Percentiles rank a stretch among this genome's conserved stretches.
phyloP scores from a whole-genome alignment of 2,797 vertebrate genomes.

The Lacerta agilis region DNA sequence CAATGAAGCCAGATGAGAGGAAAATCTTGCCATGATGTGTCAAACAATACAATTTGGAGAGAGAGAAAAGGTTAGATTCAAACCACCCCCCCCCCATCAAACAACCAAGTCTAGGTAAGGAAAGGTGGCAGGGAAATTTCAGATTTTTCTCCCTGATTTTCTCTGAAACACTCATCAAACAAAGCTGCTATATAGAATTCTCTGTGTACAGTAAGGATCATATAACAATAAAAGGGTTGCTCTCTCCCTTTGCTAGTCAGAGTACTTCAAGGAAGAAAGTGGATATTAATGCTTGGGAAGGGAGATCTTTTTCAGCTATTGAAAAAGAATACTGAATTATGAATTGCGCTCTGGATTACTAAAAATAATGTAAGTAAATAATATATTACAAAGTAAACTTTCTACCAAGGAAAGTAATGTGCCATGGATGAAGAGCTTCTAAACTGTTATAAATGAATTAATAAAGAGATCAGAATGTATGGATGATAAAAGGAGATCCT shows the following conservation, averaged over 20 bases:
- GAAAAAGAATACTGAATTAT: constrained; percentile 30
- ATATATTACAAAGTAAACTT: constrained; percentile 24
- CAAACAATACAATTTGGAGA: constrained; percentile 5
- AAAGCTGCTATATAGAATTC: constrained; percentile 31
- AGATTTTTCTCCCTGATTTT: background rate
- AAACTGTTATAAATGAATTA: constrained; percentile 36
- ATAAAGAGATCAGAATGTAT: background rate
- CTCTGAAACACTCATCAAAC: background rate
- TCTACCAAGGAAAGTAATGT: constrained; percentile 6
- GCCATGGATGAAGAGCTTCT: background rate
- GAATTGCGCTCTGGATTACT: background rate
- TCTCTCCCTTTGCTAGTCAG: background rate
- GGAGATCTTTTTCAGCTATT: background rate
- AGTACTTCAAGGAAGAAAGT: constrained; percentile 4
- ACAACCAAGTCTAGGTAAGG: background rate
- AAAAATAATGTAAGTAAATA: constrained; percentile 36
- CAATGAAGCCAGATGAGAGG: background rate
- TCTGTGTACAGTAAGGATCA: constrained; percentile 16
- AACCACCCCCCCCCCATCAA: background rate
- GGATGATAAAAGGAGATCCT: constrained; percentile 25
- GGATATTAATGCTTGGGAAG: background rate
- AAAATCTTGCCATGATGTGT: background rate
- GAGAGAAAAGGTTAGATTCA: background rate
- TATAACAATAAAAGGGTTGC: background rate
- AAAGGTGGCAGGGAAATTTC: constrained; percentile 5